These are phyloP conservation scores for Spinus olivaceus DNA, from an alignment of 2,797 vertebrate genomes.

Conservation along the genomic window DNA sequence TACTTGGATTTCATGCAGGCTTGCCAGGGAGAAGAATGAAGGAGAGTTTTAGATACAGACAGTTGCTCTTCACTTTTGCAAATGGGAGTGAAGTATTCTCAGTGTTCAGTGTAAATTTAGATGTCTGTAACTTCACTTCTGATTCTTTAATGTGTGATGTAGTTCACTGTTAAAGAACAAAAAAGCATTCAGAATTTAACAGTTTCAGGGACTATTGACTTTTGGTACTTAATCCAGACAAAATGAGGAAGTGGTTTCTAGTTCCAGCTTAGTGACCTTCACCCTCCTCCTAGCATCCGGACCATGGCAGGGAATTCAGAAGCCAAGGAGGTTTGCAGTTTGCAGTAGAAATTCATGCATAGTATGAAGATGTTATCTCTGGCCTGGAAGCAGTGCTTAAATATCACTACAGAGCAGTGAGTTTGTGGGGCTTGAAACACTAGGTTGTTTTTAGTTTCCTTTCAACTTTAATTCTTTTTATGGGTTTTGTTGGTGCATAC, in stretches of 20 bases:
- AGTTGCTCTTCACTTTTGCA: not conserved
- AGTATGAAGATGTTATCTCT: not conserved
- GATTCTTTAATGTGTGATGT: not conserved
- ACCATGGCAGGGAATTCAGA: not conserved
- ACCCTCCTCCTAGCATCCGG: not conserved
- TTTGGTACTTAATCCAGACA: not conserved
- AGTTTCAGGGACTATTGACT: not conserved
- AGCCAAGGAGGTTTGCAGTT: not conserved
- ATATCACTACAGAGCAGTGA: not conserved
- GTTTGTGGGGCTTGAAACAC: not conserved
- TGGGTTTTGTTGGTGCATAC: not conserved
- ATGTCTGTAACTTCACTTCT: not conserved
- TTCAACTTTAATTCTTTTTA: not conserved
- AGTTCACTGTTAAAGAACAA: not conserved
- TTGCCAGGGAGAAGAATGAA: not conserved
- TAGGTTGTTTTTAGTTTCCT: not conserved
- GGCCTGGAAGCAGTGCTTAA: not conserved
- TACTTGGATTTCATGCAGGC: not conserved
- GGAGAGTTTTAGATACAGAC: not conserved
- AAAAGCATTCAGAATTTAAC: not conserved
- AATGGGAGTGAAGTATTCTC: not conserved
- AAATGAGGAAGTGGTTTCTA: not conserved
- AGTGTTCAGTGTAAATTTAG: not conserved
- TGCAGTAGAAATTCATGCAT: not conserved
- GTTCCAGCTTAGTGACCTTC: not conserved